Percentiles rank a stretch among this genome's conserved stretches.
Evolutionary conservation across 1,140 invertebrate species (phyloP).

Genomic region (Megalonaias nervosa): DNA sequence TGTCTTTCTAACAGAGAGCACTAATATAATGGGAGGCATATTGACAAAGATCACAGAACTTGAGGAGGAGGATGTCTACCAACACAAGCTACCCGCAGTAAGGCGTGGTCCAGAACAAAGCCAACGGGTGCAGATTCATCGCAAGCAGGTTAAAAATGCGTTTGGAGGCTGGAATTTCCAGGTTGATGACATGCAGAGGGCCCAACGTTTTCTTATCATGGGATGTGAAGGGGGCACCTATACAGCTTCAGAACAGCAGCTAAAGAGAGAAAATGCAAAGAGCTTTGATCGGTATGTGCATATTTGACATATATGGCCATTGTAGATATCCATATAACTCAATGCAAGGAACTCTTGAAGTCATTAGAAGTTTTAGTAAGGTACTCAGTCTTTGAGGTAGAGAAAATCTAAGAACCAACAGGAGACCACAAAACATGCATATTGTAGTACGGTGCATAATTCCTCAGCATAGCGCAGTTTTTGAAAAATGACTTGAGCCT

Average conservation of each 20-base stretch:
- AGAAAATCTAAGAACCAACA: background rate
- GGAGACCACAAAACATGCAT: too few relatives aligned
- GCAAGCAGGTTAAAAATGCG: background rate
- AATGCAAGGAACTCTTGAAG: background rate
- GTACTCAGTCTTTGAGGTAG: background rate
- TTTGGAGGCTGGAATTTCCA: constrained; percentile 1
- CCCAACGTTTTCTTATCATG: constrained; percentile 21
- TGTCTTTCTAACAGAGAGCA: too few relatives aligned
- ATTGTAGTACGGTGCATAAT: background rate
- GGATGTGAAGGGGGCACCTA: constrained; percentile 19
- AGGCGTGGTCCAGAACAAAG: too few relatives aligned
- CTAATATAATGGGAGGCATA: too few relatives aligned
- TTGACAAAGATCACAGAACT: too few relatives aligned
- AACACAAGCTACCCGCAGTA: too few relatives aligned
- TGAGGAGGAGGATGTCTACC: too few relatives aligned
- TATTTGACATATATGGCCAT: background rate
- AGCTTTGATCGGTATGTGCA: constrained; percentile 22
- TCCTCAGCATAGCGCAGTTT: too few relatives aligned
- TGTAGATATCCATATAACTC: background rate
- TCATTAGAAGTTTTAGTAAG: background rate
- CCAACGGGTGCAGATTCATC: too few relatives aligned
- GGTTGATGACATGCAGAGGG: constrained; percentile 10
- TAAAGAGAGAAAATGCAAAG: constrained; percentile 8
- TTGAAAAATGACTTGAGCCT: too few relatives aligned
- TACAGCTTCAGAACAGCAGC: constrained; percentile 17